These are phyloP conservation scores for Drosophila santomea DNA, from an alignment of 1,140 invertebrate species.

Conservation along the genomic window DNA sequence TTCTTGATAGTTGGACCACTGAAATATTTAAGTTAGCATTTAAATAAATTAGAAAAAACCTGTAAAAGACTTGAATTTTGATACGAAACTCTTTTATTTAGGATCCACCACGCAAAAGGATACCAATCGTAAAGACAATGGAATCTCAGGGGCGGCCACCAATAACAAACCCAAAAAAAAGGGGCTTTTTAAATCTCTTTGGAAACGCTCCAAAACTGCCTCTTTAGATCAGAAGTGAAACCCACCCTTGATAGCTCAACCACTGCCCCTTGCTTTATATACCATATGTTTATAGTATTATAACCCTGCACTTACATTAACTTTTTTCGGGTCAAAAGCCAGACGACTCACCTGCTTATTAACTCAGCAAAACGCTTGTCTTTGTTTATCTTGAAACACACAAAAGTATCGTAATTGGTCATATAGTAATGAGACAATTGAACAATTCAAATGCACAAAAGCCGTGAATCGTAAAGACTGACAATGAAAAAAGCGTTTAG, in stretches of 20 bases:
- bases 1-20: too few species aligned
- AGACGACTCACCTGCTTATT: neutral
- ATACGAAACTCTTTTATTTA: slow-evolving; percentile 65
- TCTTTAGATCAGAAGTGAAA: slow-evolving; percentile 90
- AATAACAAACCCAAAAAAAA: slow-evolving; percentile 88
- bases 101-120: slow-evolving; percentile 86
- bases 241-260: slow-evolving; percentile 26
- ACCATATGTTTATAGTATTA: slow-evolving; percentile 33
- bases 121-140: slow-evolving; percentile 51
- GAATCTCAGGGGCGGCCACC: slow-evolving; percentile 48
- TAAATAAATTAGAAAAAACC: too few species aligned
- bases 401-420: slow-evolving; percentile 55
- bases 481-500: slow-evolving; percentile 54
- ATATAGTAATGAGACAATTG: slow-evolving; percentile 53
- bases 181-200: slow-evolving; percentile 93
- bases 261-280: slow-evolving; percentile 55
- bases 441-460: slow-evolving; percentile 81
- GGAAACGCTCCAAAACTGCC: slow-evolving; percentile 93
- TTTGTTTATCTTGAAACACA: slow-evolving; percentile 51
- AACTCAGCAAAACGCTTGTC: slow-evolving; percentile 38
- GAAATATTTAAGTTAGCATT: too few species aligned
- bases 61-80: neutral
- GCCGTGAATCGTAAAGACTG: slow-evolving; percentile 84
- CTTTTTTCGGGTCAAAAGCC: slow-evolving; percentile 18
- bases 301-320: slow-evolving; percentile 48